A percentile compares a stretch with the other conserved stretches of the same genome.
Evolutionary conservation across 1,140 invertebrate species (phyloP).

Genomic region (Megalopta genalis): DNA sequence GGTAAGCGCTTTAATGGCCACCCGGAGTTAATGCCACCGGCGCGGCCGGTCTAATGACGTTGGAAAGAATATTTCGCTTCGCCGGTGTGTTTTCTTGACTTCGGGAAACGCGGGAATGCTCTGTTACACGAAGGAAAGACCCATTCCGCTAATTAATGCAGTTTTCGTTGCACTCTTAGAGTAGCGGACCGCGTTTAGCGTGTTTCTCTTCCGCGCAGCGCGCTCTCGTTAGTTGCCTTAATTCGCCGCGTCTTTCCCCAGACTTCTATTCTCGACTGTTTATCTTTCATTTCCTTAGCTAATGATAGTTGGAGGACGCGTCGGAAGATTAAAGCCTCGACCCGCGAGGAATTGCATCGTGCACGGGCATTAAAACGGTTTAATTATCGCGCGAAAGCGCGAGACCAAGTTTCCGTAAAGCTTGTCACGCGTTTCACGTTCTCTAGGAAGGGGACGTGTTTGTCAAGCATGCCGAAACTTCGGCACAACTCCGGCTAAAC

Average conservation of each 20-base stretch:
- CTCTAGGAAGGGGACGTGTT: background rate
- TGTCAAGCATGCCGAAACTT: background rate
- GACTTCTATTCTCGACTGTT: constrained; percentile 15
- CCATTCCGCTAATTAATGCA: constrained; percentile 42
- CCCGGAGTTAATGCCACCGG: constrained; percentile 2
- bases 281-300: constrained; percentile 26
- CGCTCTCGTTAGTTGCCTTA: constrained; percentile 28
- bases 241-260: background rate
- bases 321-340: constrained; percentile 17
- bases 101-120: background rate
- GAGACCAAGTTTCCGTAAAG: background rate
- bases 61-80: constrained; percentile 3
- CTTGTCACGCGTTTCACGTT: background rate
- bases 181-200: background rate
- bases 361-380: background rate
- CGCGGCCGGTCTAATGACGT: constrained; percentile 21
- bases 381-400: constrained; percentile 7
- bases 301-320: constrained; percentile 1
- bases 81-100: constrained; percentile 14
- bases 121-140: background rate
- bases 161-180: constrained; percentile 31
- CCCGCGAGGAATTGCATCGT: background rate
- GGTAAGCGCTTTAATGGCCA: constrained; percentile 12
- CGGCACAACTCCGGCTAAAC: background rate
- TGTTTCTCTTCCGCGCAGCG: background rate